Evolutionary conservation across 2,113 vertebrate genomes (phyloP).

Genomic region (Prochilodus magdalenae): DNA sequence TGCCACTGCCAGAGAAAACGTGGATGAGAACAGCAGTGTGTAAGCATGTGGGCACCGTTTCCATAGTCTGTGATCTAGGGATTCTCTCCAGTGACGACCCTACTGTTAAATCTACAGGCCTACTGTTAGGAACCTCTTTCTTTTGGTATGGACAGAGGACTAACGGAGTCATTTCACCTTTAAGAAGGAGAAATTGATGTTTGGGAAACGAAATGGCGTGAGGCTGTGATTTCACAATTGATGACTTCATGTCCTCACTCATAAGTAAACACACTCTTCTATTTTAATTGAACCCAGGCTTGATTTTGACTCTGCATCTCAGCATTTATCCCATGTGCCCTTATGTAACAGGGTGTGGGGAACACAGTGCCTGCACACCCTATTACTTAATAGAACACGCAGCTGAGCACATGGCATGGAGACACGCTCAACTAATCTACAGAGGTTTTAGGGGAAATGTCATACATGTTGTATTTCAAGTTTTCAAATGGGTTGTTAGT

Average conservation of each 20-base stretch:
- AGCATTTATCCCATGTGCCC: conserved; percentile 2
- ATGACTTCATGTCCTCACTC: background rate
- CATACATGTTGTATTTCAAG: no score
- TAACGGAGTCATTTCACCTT: background rate
- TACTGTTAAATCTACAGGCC: background rate
- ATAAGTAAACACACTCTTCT: background rate
- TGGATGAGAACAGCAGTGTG: background rate
- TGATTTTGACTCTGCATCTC: background rate
- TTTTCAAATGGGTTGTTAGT: no score
- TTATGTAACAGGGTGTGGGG: background rate
- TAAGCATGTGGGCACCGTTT: no score
- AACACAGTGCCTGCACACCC: background rate
- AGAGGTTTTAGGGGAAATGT: no score
- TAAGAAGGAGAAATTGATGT: conserved; percentile 8
- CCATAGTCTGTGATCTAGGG: no score
- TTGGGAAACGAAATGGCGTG: background rate
- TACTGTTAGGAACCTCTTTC: background rate
- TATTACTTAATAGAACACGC: conserved; percentile 21
- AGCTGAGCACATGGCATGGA: background rate
- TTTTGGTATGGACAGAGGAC: no score
- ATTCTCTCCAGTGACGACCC: background rate
- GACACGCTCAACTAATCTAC: no score
- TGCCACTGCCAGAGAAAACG: background rate
- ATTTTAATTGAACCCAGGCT: background rate
- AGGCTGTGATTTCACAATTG: background rate